Conservation (phyloP, 2,797 vertebrate genomes). For the Eulemur albifrons region DNA sequence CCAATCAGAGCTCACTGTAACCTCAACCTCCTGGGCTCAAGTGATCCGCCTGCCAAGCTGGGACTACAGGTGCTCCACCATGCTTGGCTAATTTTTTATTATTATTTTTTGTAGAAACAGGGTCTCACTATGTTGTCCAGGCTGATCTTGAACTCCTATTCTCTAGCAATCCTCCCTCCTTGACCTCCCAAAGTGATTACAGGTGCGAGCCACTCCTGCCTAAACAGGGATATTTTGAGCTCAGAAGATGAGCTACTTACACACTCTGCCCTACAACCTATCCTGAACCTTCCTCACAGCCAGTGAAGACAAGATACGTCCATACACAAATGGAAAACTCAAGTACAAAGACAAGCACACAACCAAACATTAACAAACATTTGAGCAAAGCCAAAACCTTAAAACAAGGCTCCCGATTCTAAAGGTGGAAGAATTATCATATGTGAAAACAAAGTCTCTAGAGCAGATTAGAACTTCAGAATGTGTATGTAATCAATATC, state of each 20-base stretch:
- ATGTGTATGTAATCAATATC: background rate
- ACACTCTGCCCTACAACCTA: background rate
- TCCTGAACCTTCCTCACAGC: background rate
- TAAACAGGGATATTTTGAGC: background rate
- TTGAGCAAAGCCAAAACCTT: background rate
- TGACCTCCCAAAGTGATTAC: background rate
- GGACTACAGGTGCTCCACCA: background rate
- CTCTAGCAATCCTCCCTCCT: background rate
- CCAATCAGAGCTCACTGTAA: background rate
- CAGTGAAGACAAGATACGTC: background rate
- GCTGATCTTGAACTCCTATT: background rate
- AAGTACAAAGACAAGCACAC: background rate
- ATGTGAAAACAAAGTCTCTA: background rate
- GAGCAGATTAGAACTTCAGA: background rate
- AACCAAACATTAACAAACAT: background rate
- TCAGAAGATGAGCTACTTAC: background rate
- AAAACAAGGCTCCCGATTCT: background rate
- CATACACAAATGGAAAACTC: background rate
- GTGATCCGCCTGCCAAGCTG: background rate
- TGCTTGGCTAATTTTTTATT: background rate
- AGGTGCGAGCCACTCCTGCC: background rate
- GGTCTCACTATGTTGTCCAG: background rate
- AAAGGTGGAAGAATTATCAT: background rate
- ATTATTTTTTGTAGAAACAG: background rate
- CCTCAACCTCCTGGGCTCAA: background rate